phyloP scores from a whole-genome alignment of 2,888 invertebrate species.

The Pogonocherus hispidulus region DNA sequence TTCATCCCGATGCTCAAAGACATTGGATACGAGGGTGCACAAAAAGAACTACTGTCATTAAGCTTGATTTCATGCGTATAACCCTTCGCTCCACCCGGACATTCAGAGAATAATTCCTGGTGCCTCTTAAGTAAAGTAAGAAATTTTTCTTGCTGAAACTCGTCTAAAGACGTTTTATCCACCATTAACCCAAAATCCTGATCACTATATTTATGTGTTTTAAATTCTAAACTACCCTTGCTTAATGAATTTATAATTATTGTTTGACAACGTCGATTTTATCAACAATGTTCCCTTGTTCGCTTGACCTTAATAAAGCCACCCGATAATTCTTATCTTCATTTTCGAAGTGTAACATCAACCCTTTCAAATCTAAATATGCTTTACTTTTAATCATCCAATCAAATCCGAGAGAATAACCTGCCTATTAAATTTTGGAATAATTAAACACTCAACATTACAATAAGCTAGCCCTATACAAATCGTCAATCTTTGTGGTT shows the following conservation, averaged over 20 bases:
- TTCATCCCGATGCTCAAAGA: slow-evolving; percentile 4
- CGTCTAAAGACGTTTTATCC: neutral
- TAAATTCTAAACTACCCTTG: neutral
- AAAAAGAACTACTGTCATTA: neutral
- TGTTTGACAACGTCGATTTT: too few relatives aligned
- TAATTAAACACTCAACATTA: slow-evolving; percentile 12
- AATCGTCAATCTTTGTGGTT: slow-evolving; percentile 1
- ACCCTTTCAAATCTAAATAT: slow-evolving; percentile 20
- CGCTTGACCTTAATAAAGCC: too few relatives aligned
- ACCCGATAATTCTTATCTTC: neutral
- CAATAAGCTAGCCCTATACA: neutral
- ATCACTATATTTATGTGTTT: neutral
- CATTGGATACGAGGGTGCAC: slow-evolving; percentile 1
- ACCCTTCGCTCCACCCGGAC: neutral
- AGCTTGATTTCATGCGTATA: neutral
- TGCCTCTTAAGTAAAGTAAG: neutral
- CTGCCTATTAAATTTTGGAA: slow-evolving; percentile 17
- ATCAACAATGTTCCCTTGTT: too few relatives aligned
- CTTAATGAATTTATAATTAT: too few relatives aligned
- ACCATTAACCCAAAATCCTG: too few relatives aligned
- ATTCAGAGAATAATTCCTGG: slow-evolving; percentile 1
- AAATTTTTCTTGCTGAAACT: neutral
- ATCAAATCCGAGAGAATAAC: slow-evolving; percentile 19
- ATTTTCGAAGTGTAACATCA: neutral
- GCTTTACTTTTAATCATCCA: slow-evolving; percentile 2